Conservation (phyloP, 2,888 invertebrate genomes). For the Pandemis cinnamomeana region DNA sequence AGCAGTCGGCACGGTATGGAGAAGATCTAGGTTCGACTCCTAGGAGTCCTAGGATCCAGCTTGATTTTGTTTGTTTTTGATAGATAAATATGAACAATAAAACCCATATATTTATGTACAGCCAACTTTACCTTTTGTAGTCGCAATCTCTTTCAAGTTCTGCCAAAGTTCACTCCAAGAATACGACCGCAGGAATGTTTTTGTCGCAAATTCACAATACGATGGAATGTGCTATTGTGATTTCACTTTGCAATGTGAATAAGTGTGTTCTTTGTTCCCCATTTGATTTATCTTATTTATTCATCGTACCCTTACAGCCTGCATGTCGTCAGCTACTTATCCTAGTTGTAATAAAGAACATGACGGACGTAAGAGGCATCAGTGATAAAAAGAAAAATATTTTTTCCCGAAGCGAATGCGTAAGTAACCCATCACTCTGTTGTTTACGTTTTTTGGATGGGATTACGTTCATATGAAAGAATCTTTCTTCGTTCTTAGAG, state of each 20-base stretch:
- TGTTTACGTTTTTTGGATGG: constrained; percentile 22
- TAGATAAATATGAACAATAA: not conserved
- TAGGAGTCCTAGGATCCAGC: too few relatives aligned
- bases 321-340: constrained; percentile 24
- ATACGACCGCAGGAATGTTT: constrained; percentile 34
- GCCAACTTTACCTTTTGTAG: not conserved
- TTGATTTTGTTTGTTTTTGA: too few relatives aligned
- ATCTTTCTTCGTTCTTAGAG: not conserved
- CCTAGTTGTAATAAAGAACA: constrained; percentile 24
- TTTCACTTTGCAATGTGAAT: constrained; percentile 37
- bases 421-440: constrained; percentile 18
- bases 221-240: constrained; percentile 40
- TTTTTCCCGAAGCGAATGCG: not conserved
- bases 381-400: constrained; percentile 28
- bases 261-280: constrained; percentile 36
- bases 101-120: not conserved
- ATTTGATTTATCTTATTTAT: constrained; percentile 41
- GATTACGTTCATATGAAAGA: constrained; percentile 14
- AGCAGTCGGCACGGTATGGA: too few relatives aligned
- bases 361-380: constrained; percentile 16
- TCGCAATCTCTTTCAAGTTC: not conserved
- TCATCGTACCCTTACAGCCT: constrained; percentile 34
- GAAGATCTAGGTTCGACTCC: too few relatives aligned
- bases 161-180: constrained; percentile 9
- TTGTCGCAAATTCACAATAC: constrained; percentile 40